Base-by-base conservation (phyloP, 2,797 vertebrate genomes). In the Crocodylus rhombifer region DNA sequence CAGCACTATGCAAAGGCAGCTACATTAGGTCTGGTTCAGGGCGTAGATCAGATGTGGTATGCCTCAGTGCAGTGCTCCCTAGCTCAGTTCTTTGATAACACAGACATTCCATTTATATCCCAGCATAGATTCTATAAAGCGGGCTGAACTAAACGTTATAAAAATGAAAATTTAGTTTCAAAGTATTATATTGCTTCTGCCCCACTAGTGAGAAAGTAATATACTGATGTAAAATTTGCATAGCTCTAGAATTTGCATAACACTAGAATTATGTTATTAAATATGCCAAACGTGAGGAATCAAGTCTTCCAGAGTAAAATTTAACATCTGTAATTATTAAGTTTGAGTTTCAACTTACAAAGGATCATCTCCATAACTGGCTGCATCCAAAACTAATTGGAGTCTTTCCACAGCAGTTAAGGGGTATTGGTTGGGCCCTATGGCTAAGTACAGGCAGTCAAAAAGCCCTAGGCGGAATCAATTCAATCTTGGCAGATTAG, bases 61-160 rank as follows among this genome's bases (percentile, higher is more conserved):
- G 42, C 42, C 42, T 51, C 42, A 51, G 9, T 51, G 42, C 42
- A 51, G 42, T 51, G 42, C 42, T 51, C 42, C 42, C 42, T 51
- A 51, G 42, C 9, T 51, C 10, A 51, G 42, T 51, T 51, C 42
- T 51, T 51, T 51, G 42, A 51, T 51, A 51, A 51, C 9, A 51
- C 42, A 51, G 42, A 51, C 42, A 51, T 51, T 3, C 42, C 42
- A 51, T 51, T 51, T 30, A 67, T 67, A 67, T 30, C 18, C 30
- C 30, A 69, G 92, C 74, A 30, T 0, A 0, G 77, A 82, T 84
- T 55, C 64, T 90, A 6, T 56, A 62, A 64, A 51, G 82, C 9
- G 28, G 85, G 74, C 57, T 58, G 93, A 85, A 28, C 42, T 42
- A 94, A 92, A 91, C 88, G 76, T 83, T 21, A 36, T 84, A 28